Conservation (phyloP, 2,797 vertebrate genomes). For the Onychomys leucogaster region DNA sequence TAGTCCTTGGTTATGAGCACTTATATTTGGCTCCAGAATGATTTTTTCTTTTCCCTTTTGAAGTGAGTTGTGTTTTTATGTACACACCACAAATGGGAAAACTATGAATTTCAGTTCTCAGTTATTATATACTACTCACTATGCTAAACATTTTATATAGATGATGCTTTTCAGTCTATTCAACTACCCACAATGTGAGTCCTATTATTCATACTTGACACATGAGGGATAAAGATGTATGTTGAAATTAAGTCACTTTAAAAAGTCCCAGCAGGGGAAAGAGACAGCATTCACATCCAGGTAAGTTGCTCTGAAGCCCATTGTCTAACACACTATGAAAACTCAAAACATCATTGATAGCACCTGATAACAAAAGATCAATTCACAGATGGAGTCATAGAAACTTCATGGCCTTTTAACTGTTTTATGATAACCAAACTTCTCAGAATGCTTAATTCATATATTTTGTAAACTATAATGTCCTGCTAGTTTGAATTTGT, state of each 20-base stretch:
- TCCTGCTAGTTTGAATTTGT: constrained; percentile 17
- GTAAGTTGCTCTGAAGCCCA: neutral
- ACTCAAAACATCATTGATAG: neutral
- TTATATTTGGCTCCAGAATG: neutral
- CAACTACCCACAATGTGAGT: neutral
- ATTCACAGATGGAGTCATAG: neutral
- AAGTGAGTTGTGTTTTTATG: neutral
- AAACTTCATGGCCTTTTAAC: constrained; percentile 1
- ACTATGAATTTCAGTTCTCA: neutral
- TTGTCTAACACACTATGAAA: neutral
- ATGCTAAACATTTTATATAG: neutral
- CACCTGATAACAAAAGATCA: neutral
- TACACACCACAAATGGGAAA: neutral
- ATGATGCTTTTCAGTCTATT: neutral
- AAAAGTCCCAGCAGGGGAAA: neutral
- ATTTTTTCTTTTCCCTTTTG: neutral
- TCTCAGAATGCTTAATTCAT: constrained; percentile 6
- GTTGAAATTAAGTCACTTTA: neutral
- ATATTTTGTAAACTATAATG: neutral
- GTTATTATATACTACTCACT: neutral
- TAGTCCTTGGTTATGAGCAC: neutral
- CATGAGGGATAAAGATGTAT: neutral
- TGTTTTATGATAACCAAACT: neutral
- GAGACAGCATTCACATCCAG: neutral
- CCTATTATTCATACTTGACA: neutral